Percentiles rank a stretch among this genome's conserved stretches.
These are phyloP conservation scores for Pristionchus arcanus DNA, from an alignment of 2,888 invertebrate genomes.

Conservation along the genomic window DNA sequence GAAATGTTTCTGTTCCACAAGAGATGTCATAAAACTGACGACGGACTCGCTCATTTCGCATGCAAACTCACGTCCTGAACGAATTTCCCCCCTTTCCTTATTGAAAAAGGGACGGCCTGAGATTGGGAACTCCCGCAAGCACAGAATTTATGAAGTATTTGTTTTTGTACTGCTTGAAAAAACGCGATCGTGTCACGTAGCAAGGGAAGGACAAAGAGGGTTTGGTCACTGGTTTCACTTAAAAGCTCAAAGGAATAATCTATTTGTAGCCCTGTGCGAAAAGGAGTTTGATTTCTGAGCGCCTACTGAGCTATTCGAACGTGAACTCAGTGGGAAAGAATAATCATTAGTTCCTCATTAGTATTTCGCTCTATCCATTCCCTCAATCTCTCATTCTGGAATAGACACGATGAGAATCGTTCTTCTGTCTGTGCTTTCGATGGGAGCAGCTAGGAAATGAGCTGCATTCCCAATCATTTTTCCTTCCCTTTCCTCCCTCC, in stretches of 20 bases:
- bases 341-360: not conserved
- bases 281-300: not conserved
- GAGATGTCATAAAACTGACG: conserved; percentile 9
- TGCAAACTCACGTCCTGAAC: conserved; percentile 27
- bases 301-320: not conserved
- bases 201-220: not conserved
- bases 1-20: not conserved
- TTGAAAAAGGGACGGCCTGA: not conserved
- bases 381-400: not conserved
- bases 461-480: not conserved
- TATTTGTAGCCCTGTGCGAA: not conserved
- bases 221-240: not conserved
- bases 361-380: not conserved
- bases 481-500: not conserved
- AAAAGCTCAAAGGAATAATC: not conserved
- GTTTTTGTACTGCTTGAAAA: not conserved
- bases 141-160: not conserved
- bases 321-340: not conserved
- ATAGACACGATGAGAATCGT: not conserved
- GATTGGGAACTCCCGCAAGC: not conserved
- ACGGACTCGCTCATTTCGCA: not conserved
- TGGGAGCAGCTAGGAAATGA: not conserved
- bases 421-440: not conserved
- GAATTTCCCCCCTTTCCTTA: not conserved
- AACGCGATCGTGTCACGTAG: not conserved